phyloP scores from a whole-genome alignment of 1,140 invertebrate genomes.

The Palaemon carinicauda region DNA sequence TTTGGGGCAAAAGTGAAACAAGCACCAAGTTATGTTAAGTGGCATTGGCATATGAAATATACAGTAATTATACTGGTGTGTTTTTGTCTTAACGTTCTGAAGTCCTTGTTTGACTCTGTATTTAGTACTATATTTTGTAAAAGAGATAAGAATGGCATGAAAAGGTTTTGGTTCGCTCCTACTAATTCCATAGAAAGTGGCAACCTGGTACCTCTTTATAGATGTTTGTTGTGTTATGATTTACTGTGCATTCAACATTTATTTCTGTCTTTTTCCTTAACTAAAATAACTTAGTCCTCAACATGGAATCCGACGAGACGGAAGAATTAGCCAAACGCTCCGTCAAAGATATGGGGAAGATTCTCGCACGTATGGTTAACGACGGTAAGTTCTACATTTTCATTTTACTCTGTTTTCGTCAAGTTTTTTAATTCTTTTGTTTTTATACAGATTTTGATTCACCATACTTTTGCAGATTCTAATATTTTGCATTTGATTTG shows the following conservation, averaged over 20 bases:
- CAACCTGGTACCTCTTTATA: neutral
- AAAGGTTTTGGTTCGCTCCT: no score
- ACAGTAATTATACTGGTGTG: no score
- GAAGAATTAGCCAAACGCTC: slow-evolving; percentile 27
- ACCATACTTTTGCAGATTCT: no score
- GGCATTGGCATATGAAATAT: no score
- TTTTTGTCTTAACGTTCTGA: no score
- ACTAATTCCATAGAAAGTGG: no score
- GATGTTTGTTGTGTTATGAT: neutral
- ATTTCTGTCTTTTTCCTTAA: slow-evolving; percentile 6
- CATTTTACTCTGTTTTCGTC: no score
- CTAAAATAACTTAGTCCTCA: slow-evolving; percentile 4
- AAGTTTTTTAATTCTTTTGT: no score
- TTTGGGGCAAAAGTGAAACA: no score
- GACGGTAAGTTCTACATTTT: slow-evolving; percentile 19
- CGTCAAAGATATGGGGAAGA: slow-evolving; percentile 24
- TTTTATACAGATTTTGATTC: no score
- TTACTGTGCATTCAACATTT: neutral
- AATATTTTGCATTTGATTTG: neutral
- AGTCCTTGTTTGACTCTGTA: no score
- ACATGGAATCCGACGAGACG: slow-evolving; percentile 1
- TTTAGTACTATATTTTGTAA: neutral
- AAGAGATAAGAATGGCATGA: neutral
- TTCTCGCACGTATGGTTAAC: slow-evolving; percentile 5
- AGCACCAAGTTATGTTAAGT: no score